Percentiles rank a stretch among this genome's conserved stretches.
These are phyloP conservation scores for Nipponia nippon DNA, from an alignment of 2,113 vertebrate species.

Conservation along the genomic window DNA sequence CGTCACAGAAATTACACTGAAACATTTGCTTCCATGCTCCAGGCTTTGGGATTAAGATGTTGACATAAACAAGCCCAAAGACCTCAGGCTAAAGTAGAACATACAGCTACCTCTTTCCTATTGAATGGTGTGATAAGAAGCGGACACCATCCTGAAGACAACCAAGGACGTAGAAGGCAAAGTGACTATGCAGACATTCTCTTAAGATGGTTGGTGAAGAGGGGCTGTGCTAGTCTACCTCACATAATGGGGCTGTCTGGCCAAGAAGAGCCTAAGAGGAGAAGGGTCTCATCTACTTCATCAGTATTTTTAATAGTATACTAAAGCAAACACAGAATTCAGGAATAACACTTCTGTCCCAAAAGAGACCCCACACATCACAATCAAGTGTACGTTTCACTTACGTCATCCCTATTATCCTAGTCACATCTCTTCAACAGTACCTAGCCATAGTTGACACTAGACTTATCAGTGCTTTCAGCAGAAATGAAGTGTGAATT, in stretches of 20 bases:
- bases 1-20: background rate
- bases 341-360: background rate
- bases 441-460: background rate
- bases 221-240: background rate
- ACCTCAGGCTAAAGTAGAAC: background rate
- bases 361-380: background rate
- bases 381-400: background rate
- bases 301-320: background rate
- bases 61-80: background rate
- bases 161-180: background rate
- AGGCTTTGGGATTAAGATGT: background rate
- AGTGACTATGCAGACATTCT: fast-evolving
- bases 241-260: fast-evolving
- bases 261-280: background rate
- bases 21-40: background rate
- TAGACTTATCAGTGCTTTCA: background rate
- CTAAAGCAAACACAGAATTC: background rate
- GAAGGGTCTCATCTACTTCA: background rate
- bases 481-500: background rate
- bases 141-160: background rate
- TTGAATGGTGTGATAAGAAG: background rate
- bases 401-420: background rate
- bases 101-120: fast-evolving
- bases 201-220: background rate
- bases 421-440: background rate